A percentile compares a stretch with the other conserved stretches of the same genome.
phyloP scores from a whole-genome alignment of 2,113 vertebrate species.

The Recurvirostra avosetta region DNA sequence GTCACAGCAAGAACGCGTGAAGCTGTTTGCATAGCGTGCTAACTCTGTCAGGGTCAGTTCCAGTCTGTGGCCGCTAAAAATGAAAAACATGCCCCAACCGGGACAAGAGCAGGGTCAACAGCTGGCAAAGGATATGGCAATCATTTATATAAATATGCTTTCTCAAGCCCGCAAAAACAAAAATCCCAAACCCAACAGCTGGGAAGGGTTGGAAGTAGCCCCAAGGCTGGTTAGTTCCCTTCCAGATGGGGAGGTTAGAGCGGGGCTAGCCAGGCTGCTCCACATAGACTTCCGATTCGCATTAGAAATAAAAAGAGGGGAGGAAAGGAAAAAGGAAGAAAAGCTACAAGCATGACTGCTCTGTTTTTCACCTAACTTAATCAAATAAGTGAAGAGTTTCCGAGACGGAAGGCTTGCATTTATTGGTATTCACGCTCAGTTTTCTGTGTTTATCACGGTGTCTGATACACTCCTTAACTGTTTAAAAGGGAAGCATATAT shows the following conservation, averaged over 20 bases:
- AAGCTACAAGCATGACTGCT: constrained; percentile 96
- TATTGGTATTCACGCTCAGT: constrained; percentile 86
- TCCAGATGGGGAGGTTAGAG: constrained; percentile 99
- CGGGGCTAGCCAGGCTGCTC: constrained; percentile 92
- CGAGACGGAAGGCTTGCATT: constrained; percentile 94
- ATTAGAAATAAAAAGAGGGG: constrained; percentile 93
- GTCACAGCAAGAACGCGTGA: constrained; percentile 66
- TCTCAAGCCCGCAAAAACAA: constrained; percentile 96
- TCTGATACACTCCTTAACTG: constrained; percentile 70
- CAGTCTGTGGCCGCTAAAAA: constrained; percentile 84
- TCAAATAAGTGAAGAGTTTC: constrained; percentile 98
- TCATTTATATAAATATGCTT: constrained; percentile 99
- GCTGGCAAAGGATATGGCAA: constrained; percentile 99
- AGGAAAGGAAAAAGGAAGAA: constrained; percentile 92
- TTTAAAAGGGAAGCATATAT: constrained; percentile 66
- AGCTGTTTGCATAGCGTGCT: constrained; percentile 85
- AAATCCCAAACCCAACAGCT: constrained; percentile 95
- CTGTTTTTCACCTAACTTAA: constrained; percentile 94
- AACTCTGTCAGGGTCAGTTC: constrained; percentile 80
- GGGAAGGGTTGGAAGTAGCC: constrained; percentile 99
- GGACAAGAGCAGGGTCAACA: constrained; percentile 96
- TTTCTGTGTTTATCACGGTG: constrained; percentile 73
- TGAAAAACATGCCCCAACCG: constrained; percentile 90
- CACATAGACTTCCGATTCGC: constrained; percentile 96
- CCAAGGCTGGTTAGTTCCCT: constrained; percentile 96